phyloP scores from a whole-genome alignment of 23 tunicate species.

The Corella eumyota region DNA sequence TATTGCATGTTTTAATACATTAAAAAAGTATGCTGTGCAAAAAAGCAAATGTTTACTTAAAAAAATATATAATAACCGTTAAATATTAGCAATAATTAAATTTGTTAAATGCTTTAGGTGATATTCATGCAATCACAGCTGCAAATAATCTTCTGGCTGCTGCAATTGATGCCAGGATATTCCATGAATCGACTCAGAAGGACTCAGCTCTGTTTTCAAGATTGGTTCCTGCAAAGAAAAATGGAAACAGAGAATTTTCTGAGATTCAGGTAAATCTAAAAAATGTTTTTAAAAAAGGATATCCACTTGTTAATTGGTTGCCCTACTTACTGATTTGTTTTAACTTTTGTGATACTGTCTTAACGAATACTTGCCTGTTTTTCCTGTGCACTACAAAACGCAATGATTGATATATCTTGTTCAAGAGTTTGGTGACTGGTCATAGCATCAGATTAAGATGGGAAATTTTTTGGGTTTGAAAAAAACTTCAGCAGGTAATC shows the following conservation, averaged over 20 bases:
- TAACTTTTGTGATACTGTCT: not conserved
- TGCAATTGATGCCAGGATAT: conserved; percentile 95
- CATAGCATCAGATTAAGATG: too few relatives aligned
- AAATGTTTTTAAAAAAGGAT: not conserved
- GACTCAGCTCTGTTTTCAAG: conserved; percentile 70
- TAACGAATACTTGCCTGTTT: too few relatives aligned
- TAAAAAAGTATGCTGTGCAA: too few relatives aligned
- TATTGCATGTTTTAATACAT: too few relatives aligned
- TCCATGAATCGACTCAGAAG: conserved; percentile 87
- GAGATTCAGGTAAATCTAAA: conserved; percentile 47
- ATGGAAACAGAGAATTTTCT: conserved; percentile 55
- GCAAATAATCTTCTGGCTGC: conserved; percentile 98
- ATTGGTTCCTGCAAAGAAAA: conserved; percentile 69
- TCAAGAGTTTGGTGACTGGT: too few relatives aligned
- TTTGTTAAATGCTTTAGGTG: conserved; percentile 63
- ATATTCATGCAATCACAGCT: conserved; percentile 99
- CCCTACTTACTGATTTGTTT: not conserved
- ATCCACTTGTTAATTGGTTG: not conserved
- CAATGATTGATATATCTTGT: too few relatives aligned
- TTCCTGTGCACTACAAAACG: too few relatives aligned
- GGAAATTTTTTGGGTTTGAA: too few relatives aligned
- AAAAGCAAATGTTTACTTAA: too few relatives aligned
- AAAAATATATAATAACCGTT: too few relatives aligned
- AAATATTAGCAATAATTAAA: too few relatives aligned
- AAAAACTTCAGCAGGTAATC: too few relatives aligned